Evolutionary conservation across 2,113 vertebrate genomes (phyloP), one percentile per base, ranked within the genome.

Genomic region (Neotoma lepida): DNA sequence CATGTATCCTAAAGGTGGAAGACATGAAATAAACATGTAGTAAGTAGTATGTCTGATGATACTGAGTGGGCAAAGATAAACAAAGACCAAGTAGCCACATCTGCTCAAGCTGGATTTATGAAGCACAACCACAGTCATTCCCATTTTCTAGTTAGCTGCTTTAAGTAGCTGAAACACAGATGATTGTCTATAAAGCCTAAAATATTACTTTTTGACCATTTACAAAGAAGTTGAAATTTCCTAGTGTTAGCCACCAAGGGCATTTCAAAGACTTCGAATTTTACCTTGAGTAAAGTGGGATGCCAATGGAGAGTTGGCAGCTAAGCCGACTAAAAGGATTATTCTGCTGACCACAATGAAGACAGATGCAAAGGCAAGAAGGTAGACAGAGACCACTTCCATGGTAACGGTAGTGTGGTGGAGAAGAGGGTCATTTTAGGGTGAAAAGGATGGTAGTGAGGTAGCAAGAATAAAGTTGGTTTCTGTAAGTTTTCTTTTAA

Each of bases 201-300:
- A 81, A 41, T 63, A 90, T 78, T 92, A 49, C 33, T 63, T 26
- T 89, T 24, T 90, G 58, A 26, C 6, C 13, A 66, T 92, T n/a
- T 78, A 66, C 35, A 86, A 85, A 88, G 90, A 77, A 33, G 4
- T 78, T 9, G 66, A 17, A 70, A n/a, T 15, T 15, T 92, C 30
- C 63, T 82, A 46, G 51, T 84, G 1, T 26, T 73, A 86, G 56
- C n/a, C 24, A 56, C 49, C 1, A 74, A 76, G n/a, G 22, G 1
- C 33, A 71, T 61, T 91, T 95, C 80, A 70, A 95, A 54, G 39
- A 74, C 49, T 91, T 90, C 35, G 20, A 44, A 24, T 94, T 94
- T 84, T 74, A 63, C 15, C 17, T 35, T 49, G 46, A 70, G 14
- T 68, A 46, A 41, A 82, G 78, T 22, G 13, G 33, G 35, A 56